Percentiles rank a stretch among this genome's conserved stretches.
Conservation (phyloP, 2,888 invertebrate species). For the Ochropleura plecta region DNA sequence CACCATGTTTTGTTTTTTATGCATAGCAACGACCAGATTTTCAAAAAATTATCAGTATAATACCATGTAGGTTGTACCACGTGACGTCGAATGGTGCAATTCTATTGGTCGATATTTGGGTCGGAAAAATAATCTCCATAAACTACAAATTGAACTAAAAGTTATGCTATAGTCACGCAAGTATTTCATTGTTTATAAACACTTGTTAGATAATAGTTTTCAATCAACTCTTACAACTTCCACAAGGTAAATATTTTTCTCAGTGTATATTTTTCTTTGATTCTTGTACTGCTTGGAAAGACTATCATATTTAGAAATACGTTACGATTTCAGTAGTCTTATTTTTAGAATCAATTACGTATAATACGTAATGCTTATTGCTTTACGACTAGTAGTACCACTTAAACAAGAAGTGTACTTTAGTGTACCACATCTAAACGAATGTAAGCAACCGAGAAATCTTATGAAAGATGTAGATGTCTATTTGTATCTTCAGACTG, state of each 20-base stretch:
- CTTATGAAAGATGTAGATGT: neutral
- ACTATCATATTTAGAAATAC: neutral
- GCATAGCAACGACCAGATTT: too few relatives aligned
- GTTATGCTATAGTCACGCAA: neutral
- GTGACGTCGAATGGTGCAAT: too few relatives aligned
- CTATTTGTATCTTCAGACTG: neutral
- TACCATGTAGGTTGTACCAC: too few relatives aligned
- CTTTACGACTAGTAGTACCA: conserved; percentile 12
- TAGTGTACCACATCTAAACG: neutral
- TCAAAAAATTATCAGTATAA: too few relatives aligned
- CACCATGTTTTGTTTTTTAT: too few relatives aligned
- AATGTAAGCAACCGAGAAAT: conserved; percentile 1
- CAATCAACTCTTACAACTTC: conserved; percentile 8
- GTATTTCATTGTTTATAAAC: neutral
- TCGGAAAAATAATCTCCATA: too few relatives aligned
- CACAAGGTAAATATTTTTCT: conserved; percentile 5
- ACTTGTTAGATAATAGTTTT: neutral
- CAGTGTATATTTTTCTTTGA: neutral
- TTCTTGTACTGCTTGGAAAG: conserved; percentile 1
- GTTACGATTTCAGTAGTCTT: conserved; percentile 17
- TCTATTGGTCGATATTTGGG: too few relatives aligned
- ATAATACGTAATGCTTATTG: conserved; percentile 13
- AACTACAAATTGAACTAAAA: neutral
- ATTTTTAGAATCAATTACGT: conserved; percentile 19
- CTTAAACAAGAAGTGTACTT: conserved; percentile 13